These are phyloP conservation scores for Ailurus styani DNA, from an alignment of 2,113 vertebrate species.

Conservation along the genomic window DNA sequence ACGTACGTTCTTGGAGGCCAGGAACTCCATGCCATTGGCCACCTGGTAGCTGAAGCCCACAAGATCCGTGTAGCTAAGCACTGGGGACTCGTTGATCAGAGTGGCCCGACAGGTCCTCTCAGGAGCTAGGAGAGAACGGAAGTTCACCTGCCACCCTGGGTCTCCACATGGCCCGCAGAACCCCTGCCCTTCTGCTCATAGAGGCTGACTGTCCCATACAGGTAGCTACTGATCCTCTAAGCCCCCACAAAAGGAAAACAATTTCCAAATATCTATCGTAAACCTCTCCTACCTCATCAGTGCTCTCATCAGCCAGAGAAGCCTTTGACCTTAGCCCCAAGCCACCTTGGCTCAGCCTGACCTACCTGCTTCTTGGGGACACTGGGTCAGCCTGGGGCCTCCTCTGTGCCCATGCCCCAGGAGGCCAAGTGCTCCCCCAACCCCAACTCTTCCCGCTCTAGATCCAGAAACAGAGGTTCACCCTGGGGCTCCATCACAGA, in stretches of 20 bases:
- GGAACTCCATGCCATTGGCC: slow-evolving; percentile 98
- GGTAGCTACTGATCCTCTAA: neutral
- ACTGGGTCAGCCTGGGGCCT: neutral
- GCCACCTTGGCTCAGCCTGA: neutral
- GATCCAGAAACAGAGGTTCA: neutral
- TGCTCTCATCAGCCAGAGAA: neutral
- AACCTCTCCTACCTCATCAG: neutral
- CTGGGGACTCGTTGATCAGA: slow-evolving; percentile 90
- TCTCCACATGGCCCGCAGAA: neutral
- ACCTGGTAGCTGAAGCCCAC: slow-evolving; percentile 98
- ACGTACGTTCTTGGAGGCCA: slow-evolving; percentile 96
- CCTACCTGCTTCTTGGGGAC: neutral
- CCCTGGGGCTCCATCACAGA: neutral
- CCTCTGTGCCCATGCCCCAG: neutral
- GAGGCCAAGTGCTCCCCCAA: neutral
- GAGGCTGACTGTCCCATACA: neutral
- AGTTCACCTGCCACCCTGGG: neutral
- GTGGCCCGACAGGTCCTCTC: slow-evolving; percentile 83
- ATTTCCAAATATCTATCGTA: neutral
- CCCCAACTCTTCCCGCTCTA: neutral
- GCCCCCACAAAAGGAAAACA: neutral
- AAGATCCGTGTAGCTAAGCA: slow-evolving; percentile 92
- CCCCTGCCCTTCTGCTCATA: neutral
- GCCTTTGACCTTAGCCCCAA: neutral
- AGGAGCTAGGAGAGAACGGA: slow-evolving; percentile 81